Base-by-base conservation (phyloP, 1,140 invertebrate genomes). In the Bombus sibiricus region DNA sequence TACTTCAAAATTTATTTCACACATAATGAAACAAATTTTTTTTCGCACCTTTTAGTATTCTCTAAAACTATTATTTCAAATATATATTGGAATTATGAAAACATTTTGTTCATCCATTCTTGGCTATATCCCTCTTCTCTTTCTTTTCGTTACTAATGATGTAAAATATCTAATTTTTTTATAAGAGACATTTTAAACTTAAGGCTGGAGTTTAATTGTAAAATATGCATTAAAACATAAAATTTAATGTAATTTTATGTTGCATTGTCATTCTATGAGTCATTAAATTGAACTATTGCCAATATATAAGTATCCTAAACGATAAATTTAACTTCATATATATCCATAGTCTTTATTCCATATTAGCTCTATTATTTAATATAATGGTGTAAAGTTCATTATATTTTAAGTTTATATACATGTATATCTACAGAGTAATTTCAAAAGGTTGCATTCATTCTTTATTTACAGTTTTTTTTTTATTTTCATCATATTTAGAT, bases 1-100 rank as follows among this genome's bases (percentile, higher is more conserved):
- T 74, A 81, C 22, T 81, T 81, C 28, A 32, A 39, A 81, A 81
- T 73, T 74, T 62, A 3, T 41, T 32, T 66, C 15, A 66, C 15
- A 66, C 32, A 22, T 1, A 47, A 81, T 62, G 39, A 34, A 72
- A 81, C 53, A 73, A 73, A 62, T 32, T 25, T 64, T 73, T 28
- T 83, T 87, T 87, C 85, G 75, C 69, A 88, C 62, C 53, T 72
- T 83, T 64, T 62, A 77, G 5, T 74, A 82, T 86, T 82, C 25
- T 39, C 41, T 64, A n/a, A 64, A 83, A 64, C 28, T 37, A 74
- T 43, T 76, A 32, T 64, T 80, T 64, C 4, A 37, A 59, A 59
- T 64, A 53, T 64, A 53, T 53, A 22, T 9, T 78, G 53, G 3
- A 72, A 62, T 13, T n/a, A 43, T 71, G 53, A 28, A 83, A 69